These are phyloP conservation scores for Corythaixoides concolor DNA, from an alignment of 2,113 vertebrate species.

Conservation along the genomic window DNA sequence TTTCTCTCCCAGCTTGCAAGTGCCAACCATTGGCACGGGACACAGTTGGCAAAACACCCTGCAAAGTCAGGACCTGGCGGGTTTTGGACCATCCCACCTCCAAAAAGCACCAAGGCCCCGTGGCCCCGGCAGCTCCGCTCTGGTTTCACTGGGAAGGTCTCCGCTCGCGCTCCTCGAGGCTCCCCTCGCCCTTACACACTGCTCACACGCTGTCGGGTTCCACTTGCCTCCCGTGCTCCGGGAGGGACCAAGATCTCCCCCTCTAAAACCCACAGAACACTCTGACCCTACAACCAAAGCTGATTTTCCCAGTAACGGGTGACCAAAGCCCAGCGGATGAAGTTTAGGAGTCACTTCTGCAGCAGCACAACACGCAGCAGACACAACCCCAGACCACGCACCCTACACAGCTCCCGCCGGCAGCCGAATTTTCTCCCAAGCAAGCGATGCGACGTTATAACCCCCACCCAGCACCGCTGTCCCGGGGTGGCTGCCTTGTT, in stretches of 20 bases:
- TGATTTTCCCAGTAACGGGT: background rate
- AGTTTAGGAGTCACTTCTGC: background rate
- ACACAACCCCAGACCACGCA: background rate
- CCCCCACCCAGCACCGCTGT: background rate
- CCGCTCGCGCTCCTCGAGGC: background rate
- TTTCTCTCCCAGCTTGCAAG: background rate
- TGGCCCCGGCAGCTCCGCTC: background rate
- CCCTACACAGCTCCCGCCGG: background rate
- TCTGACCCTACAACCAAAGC: background rate
- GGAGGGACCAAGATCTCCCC: background rate
- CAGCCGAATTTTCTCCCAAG: background rate
- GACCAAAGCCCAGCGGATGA: background rate
- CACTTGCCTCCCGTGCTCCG: background rate
- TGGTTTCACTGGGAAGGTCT: background rate
- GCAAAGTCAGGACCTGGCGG: accelerated
- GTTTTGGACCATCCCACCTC: background rate
- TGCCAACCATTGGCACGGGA: accelerated
- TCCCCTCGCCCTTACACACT: background rate
- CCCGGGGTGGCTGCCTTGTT: background rate
- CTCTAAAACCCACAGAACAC: background rate
- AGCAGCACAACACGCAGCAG: background rate
- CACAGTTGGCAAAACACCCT: background rate
- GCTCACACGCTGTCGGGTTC: background rate
- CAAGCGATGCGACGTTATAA: background rate
- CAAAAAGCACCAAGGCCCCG: background rate